Evolutionary conservation across 2,113 vertebrate species (phyloP).

Genomic region (Crotalus helleri): DNA sequence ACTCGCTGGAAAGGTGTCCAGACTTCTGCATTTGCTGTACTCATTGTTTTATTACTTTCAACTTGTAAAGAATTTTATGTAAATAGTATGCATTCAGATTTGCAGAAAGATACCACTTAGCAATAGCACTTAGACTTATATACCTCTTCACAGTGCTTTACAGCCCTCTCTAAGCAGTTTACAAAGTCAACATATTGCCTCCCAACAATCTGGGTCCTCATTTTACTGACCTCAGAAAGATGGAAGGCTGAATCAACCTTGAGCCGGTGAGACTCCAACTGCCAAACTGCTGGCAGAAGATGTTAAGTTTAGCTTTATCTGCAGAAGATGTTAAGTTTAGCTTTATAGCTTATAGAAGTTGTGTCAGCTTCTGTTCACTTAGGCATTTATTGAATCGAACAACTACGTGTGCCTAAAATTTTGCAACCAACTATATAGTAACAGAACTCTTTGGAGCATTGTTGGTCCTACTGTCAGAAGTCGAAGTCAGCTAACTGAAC

Average conservation of each 20-base stretch:
- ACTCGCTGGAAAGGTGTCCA: too few species aligned
- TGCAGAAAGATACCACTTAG: background rate
- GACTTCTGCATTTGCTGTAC: too few species aligned
- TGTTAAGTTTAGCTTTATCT: background rate
- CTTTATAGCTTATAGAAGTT: background rate
- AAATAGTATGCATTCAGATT: background rate
- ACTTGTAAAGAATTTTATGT: background rate
- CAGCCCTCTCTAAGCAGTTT: too few species aligned
- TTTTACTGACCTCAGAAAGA: too few species aligned
- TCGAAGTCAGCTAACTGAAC: background rate
- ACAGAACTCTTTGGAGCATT: background rate
- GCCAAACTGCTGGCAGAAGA: background rate
- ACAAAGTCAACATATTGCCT: too few species aligned
- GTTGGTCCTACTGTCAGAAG: background rate
- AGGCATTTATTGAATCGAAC: background rate
- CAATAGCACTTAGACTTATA: too few species aligned
- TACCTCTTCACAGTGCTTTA: too few species aligned
- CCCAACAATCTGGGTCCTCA: too few species aligned
- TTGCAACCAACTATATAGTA: background rate
- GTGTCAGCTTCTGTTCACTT: background rate
- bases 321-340: background rate
- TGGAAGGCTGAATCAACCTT: too few species aligned
- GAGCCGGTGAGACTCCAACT: too few species aligned
- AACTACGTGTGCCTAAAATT: background rate
- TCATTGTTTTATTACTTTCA: too few species aligned